A percentile compares a stretch with the other conserved stretches of the same genome.
Conservation (phyloP, 2,888 invertebrate genomes). For the Eupithecia vulgata region DNA sequence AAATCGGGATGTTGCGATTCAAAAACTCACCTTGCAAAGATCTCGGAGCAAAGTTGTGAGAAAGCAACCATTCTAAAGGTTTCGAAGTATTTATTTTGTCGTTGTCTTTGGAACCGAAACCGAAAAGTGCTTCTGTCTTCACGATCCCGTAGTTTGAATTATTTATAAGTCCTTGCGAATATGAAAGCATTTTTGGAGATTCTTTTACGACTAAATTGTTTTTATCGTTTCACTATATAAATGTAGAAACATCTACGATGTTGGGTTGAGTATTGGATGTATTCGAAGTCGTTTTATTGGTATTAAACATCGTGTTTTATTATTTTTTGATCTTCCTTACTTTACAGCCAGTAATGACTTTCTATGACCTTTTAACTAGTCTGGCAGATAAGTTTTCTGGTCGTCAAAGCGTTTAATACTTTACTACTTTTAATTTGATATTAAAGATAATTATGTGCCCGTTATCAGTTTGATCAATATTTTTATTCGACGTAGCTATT, state of each 20-base stretch:
- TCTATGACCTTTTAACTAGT: background rate
- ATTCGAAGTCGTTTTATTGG: background rate
- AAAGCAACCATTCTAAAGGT: slow-evolving; percentile 65
- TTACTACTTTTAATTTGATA: background rate
- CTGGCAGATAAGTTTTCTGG: background rate
- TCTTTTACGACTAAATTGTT: background rate
- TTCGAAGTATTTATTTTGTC: slow-evolving; percentile 58
- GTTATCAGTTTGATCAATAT: background rate
- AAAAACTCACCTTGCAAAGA: slow-evolving; percentile 61
- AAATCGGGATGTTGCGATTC: background rate
- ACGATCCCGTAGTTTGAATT: slow-evolving; percentile 67
- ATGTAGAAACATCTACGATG: background rate
- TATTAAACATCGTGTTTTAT: background rate
- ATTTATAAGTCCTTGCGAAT: slow-evolving; percentile 62
- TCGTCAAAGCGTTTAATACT: background rate
- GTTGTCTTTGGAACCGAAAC: slow-evolving; percentile 53
- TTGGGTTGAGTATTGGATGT: background rate
- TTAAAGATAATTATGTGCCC: background rate
- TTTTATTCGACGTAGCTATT: background rate
- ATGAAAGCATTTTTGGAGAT: slow-evolving; percentile 62
- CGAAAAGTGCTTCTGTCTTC: slow-evolving; percentile 69
- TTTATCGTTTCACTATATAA: background rate
- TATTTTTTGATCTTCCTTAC: background rate
- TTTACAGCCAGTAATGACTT: background rate
- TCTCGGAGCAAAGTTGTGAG: slow-evolving; percentile 59